Evolutionary conservation across 2,113 vertebrate genomes (phyloP), one percentile per base, ranked within the genome.

Genomic region (Erythrolamprus reginae): DNA sequence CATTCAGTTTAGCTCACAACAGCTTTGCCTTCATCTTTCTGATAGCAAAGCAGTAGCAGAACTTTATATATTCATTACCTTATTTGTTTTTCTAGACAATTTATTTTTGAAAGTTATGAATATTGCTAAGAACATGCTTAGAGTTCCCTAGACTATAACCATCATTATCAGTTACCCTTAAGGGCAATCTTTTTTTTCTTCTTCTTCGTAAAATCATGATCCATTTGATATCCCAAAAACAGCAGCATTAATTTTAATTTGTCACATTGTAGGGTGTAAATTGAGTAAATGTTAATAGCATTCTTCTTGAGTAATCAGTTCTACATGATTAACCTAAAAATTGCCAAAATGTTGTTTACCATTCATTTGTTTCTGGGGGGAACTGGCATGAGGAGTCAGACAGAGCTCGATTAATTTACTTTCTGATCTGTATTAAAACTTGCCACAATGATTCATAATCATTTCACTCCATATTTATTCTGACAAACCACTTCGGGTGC

Each of bases 261-360:
- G 97, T 96, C 97, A 96, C 95, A 94, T 96, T 96, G 96, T 92
- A 95, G 95, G 93, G 94, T 95, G 94, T 97, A 97, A 98, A 98
- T 97, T 96, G 97, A 96, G 96, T 96, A 97, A 97, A 96, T 96
- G 96, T 97, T 97, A 97, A 98, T 97, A 97, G 96, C 96, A 96
- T 96, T 97, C 96, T 97, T 97, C 95, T 96, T 45, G 56, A 97
- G 96, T 70, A 97, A 98, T 98, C 97, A 97, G 97, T 98, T 98
- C 97, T 96, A 97, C 96, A 96, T 96, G 97, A 97, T 97, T 97
- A 98, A 95, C 95, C 95, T 96, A 97, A 97, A 97, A 97, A 97
- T 97, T 97, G 96, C 96, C 95, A 97, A 97, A 97, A 95, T 95
- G 94, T 96, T 98, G 97, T 97, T 98, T 98, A 97, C 96, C 94